Conservation (phyloP, 2,113 vertebrate genomes). For the Xerus inauris region DNA sequence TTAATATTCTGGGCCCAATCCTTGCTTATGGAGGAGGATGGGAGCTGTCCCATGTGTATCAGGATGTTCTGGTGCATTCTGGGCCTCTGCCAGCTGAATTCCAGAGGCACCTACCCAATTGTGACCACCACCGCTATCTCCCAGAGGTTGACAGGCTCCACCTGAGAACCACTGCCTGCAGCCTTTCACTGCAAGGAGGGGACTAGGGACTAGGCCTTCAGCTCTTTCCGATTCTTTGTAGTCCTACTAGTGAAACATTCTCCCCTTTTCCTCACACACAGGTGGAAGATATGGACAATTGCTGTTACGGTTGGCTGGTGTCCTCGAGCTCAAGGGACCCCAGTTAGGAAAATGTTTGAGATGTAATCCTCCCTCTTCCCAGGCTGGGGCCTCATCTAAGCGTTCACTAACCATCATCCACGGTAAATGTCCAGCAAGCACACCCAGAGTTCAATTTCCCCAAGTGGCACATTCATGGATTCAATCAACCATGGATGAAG, state of each 20-base stretch:
- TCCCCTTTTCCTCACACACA: background rate
- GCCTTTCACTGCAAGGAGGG: background rate
- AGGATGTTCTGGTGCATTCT: background rate
- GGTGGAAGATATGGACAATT: background rate
- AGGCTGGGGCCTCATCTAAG: accelerated
- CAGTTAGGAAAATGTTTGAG: background rate
- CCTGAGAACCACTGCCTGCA: background rate
- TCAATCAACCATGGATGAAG: background rate
- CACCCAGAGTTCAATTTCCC: too few relatives aligned
- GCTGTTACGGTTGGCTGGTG: background rate
- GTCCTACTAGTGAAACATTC: background rate
- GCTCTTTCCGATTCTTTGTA: background rate
- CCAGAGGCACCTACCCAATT: accelerated
- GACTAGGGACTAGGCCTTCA: background rate
- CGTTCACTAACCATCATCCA: background rate
- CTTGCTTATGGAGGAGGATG: background rate
- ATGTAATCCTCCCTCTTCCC: background rate
- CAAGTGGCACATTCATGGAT: too few relatives aligned
- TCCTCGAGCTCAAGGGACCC: background rate
- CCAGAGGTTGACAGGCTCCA: background rate
- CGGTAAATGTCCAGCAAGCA: background rate
- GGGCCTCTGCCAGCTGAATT: background rate
- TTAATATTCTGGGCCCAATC: background rate
- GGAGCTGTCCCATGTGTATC: too few relatives aligned
- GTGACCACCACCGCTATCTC: background rate